These are phyloP conservation scores for Dugesia japonica DNA, from an alignment of 2,888 invertebrate genomes.

Conservation along the genomic window DNA sequence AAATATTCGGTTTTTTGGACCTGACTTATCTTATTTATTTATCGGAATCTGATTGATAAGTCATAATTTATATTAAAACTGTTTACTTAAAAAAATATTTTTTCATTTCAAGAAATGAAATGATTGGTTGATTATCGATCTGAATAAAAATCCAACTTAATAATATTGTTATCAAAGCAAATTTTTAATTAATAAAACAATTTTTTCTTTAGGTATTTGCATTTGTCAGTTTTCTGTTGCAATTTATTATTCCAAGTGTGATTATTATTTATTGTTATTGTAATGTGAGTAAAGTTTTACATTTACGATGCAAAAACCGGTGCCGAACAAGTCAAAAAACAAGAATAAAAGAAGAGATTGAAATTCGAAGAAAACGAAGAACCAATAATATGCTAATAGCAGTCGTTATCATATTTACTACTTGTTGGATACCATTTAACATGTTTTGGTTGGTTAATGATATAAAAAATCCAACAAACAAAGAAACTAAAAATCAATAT, in stretches of 20 bases:
- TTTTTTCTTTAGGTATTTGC: constrained; percentile 57
- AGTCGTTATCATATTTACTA: constrained; percentile 82
- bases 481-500: constrained; percentile 52
- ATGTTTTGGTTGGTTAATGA: constrained; percentile 61
- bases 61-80: too few relatives aligned
- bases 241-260: constrained; percentile 79
- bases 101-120: too few relatives aligned
- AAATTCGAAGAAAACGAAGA: constrained; percentile 69
- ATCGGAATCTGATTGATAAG: too few relatives aligned
- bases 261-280: constrained; percentile 85
- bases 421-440: constrained; percentile 68
- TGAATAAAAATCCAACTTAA: too few relatives aligned
- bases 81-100: too few relatives aligned
- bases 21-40: too few relatives aligned
- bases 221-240: constrained; percentile 67
- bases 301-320: constrained; percentile 65
- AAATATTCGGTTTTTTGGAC: too few relatives aligned
- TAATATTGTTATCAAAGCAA: too few relatives aligned
- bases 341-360: constrained; percentile 58
- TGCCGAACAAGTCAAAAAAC: constrained; percentile 54
- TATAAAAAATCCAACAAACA: constrained; percentile 64
- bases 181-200: too few relatives aligned
- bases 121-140: too few relatives aligned
- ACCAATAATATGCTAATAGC: constrained; percentile 90
- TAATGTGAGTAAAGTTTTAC: constrained; percentile 71